Evolutionary conservation across 2,113 vertebrate genomes (phyloP).

Genomic region (Petrocephalus zakoni): DNA sequence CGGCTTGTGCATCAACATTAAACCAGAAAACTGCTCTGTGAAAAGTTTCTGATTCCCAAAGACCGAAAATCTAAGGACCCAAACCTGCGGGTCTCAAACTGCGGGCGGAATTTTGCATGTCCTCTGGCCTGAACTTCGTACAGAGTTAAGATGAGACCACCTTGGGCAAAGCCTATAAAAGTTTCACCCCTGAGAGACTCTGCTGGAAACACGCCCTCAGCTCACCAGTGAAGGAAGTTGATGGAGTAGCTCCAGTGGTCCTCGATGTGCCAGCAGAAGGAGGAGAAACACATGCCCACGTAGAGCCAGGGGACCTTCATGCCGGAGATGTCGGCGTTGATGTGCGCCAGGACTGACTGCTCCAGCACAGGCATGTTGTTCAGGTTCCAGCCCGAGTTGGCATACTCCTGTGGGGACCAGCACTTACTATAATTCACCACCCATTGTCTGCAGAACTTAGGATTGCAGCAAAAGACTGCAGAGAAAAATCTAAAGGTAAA

Average conservation of each 20-base stretch:
- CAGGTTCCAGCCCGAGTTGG: conserved; percentile 93
- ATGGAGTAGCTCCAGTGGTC: conserved; percentile 99
- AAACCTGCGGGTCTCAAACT: not conserved
- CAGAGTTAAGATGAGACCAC: not conserved
- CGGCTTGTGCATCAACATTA: not conserved
- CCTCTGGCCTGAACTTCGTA: not conserved
- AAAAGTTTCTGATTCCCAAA: not conserved
- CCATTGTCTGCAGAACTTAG: not conserved
- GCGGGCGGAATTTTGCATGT: not conserved
- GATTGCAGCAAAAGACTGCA: not conserved
- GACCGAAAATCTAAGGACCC: not conserved
- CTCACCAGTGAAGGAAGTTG: conserved; percentile 95
- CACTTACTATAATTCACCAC: not conserved
- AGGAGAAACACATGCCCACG: conserved; percentile 98
- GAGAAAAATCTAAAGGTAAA: not conserved
- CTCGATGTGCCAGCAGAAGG: conserved; percentile 97
- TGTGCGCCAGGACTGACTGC: conserved; percentile 92
- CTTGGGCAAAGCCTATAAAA: not conserved
- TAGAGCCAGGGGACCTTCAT: conserved; percentile 99
- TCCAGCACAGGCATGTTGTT: conserved; percentile 98
- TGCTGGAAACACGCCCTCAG: not conserved
- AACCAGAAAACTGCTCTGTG: not conserved
- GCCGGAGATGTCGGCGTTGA: conserved; percentile 94
- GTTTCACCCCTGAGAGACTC: not conserved
- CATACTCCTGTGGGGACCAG: conserved; percentile 76